These are phyloP conservation scores for Pseudopipra pipra DNA, from an alignment of 2,113 vertebrate genomes.

Conservation along the genomic window DNA sequence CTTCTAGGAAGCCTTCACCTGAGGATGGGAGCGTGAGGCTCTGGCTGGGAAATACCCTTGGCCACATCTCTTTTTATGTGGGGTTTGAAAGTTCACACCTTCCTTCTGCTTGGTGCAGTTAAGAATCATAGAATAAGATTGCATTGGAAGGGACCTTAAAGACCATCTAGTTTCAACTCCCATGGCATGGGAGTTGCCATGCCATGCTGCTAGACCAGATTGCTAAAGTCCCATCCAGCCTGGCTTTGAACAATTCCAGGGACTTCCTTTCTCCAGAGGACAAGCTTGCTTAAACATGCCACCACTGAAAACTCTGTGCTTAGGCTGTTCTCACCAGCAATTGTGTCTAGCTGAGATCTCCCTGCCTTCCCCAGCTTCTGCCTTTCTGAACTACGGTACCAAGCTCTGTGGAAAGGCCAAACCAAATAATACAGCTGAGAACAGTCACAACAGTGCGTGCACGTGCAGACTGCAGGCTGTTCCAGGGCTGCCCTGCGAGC, in stretches of 20 bases:
- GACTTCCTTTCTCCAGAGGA: neutral
- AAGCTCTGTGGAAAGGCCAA: neutral
- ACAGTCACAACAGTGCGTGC: neutral
- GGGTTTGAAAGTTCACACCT: neutral
- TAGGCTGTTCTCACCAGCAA: neutral
- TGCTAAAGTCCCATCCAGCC: neutral
- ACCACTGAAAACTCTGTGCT: neutral
- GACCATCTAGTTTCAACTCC: neutral
- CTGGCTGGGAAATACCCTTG: neutral
- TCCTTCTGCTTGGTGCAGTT: neutral
- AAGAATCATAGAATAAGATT: neutral
- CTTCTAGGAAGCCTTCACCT: neutral
- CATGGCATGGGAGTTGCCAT: too few relatives aligned
- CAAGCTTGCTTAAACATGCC: neutral
- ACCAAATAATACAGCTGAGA: neutral
- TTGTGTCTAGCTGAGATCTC: neutral
- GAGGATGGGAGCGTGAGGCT: neutral
- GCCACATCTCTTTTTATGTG: neutral
- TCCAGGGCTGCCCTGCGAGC: neutral
- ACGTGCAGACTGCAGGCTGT: neutral
- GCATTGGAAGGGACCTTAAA: neutral
- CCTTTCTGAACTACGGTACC: neutral
- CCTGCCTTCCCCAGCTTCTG: neutral
- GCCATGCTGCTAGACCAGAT: too few relatives aligned
- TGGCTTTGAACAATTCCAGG: neutral